Conservation (phyloP, 2,888 invertebrate species). For the Electrophaes corylata region DNA sequence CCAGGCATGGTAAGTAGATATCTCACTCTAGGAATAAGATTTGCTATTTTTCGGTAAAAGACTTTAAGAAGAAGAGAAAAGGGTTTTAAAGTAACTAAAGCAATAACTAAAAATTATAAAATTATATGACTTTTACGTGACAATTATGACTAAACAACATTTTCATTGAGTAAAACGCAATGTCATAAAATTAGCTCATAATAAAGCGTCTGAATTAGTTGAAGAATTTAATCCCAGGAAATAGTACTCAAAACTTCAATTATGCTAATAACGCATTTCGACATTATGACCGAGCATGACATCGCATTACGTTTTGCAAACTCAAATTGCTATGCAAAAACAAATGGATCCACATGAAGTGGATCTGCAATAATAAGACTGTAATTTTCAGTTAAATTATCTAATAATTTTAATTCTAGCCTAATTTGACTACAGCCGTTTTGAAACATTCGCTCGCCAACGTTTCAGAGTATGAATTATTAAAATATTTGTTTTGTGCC, state of each 20-base stretch:
- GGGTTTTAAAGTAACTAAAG: too few relatives aligned
- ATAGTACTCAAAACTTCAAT: conserved; percentile 10
- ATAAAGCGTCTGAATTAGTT: neutral
- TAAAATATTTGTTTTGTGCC: too few relatives aligned
- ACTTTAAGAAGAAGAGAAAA: too few relatives aligned
- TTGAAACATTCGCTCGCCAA: too few relatives aligned
- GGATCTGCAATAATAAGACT: neutral
- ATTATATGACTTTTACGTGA: too few relatives aligned
- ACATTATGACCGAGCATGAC: conserved; percentile 43
- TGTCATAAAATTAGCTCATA: neutral
- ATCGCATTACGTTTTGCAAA: conserved; percentile 45
- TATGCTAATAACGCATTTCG: conserved; percentile 26
- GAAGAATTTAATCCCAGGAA: conserved; percentile 10
- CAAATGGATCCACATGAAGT: conserved; percentile 32
- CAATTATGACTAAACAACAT: too few relatives aligned
- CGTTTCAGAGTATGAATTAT: conserved; percentile 1
- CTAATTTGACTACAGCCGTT: conserved; percentile 9
- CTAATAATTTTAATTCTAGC: conserved; percentile 14
- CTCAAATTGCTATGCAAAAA: conserved; percentile 43
- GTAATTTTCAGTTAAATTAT: conserved; percentile 24
- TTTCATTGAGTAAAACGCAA: neutral
- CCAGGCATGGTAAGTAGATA: too few relatives aligned
- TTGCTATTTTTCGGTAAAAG: too few relatives aligned
- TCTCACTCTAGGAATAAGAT: too few relatives aligned
- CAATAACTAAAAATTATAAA: too few relatives aligned